Conservation (phyloP, 1,140 invertebrate species). For the Ostrea edulis region DNA sequence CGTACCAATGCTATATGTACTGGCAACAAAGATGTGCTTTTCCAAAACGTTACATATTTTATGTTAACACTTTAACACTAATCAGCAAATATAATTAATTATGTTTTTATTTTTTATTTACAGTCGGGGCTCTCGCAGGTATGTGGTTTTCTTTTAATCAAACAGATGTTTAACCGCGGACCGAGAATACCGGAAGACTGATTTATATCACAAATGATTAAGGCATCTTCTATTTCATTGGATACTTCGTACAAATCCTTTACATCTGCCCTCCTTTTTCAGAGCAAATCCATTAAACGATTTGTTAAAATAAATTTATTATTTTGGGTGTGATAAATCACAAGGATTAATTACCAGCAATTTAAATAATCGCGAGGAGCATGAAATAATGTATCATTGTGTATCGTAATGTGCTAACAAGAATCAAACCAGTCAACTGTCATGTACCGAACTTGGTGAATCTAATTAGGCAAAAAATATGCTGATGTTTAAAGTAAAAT, state of each 20-base stretch:
- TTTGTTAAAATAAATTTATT: not conserved
- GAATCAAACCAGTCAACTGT: not conserved
- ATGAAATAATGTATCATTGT: not conserved
- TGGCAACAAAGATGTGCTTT: no score
- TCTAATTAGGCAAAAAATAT: constrained; percentile 7
- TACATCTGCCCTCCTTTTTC: not conserved
- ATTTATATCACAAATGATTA: no score
- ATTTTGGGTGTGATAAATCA: not conserved
- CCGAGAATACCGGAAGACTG: no score
- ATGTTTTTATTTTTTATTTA: not conserved
- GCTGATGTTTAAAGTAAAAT: constrained; percentile 26
- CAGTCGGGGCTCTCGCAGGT: constrained; percentile 14
- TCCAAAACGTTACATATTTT: no score
- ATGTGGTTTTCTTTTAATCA: not conserved
- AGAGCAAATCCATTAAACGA: constrained; percentile 6
- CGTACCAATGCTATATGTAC: no score
- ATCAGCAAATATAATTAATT: not conserved
- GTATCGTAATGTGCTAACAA: not conserved
- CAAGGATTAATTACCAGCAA: not conserved
- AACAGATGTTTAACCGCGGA: no score
- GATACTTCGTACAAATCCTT: not conserved
- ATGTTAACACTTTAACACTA: no score
- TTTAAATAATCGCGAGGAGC: not conserved
- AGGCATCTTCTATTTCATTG: not conserved
- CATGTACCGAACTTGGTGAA: not conserved